Evolutionary conservation across 2,888 invertebrate genomes (phyloP).

Genomic region (Drosophila phalerata): DNA sequence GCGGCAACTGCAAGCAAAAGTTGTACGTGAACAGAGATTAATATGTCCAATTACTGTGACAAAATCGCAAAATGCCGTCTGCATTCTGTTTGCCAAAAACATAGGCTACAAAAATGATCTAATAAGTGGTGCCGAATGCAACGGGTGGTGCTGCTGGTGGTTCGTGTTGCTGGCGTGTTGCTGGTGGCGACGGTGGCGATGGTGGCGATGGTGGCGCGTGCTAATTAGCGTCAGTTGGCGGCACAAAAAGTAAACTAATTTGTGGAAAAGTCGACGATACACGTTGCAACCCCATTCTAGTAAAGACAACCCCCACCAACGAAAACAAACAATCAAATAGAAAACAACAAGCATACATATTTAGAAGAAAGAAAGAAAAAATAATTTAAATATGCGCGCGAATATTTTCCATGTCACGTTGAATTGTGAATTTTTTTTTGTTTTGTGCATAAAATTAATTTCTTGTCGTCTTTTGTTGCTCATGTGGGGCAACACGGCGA

Average conservation of each 20-base stretch:
- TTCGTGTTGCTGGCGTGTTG: slow-evolving; percentile 7
- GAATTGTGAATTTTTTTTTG: slow-evolving; percentile 67
- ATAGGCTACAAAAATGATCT: slow-evolving; percentile 70
- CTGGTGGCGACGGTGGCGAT: slow-evolving; percentile 25
- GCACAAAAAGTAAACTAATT: slow-evolving; percentile 77
- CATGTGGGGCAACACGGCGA: slow-evolving; percentile 68
- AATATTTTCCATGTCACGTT: slow-evolving; percentile 81
- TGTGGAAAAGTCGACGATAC: slow-evolving; percentile 69
- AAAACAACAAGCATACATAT: slow-evolving; percentile 2
- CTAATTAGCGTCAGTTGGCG: slow-evolving; percentile 80
- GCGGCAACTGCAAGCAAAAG: slow-evolving; percentile 51
- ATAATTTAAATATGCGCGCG: slow-evolving; percentile 56
- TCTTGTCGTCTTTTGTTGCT: slow-evolving; percentile 79
- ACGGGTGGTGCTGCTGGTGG: slow-evolving; percentile 35
- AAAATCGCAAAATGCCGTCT: slow-evolving; percentile 84
- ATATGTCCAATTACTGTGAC: slow-evolving; percentile 86
- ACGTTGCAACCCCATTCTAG: slow-evolving; percentile 50
- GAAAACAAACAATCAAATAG: slow-evolving; percentile 13
- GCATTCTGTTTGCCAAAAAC: slow-evolving; percentile 67
- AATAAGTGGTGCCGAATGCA: slow-evolving; percentile 67
- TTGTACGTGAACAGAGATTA: slow-evolving; percentile 83
- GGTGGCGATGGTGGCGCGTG: slow-evolving; percentile 71
- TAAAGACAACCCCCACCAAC: slow-evolving; percentile 62
- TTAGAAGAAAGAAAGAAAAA: slow-evolving; percentile 22
- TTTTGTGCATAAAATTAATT: slow-evolving; percentile 75